Conservation (phyloP, 2,888 invertebrate genomes). For the Syritta pipiens region DNA sequence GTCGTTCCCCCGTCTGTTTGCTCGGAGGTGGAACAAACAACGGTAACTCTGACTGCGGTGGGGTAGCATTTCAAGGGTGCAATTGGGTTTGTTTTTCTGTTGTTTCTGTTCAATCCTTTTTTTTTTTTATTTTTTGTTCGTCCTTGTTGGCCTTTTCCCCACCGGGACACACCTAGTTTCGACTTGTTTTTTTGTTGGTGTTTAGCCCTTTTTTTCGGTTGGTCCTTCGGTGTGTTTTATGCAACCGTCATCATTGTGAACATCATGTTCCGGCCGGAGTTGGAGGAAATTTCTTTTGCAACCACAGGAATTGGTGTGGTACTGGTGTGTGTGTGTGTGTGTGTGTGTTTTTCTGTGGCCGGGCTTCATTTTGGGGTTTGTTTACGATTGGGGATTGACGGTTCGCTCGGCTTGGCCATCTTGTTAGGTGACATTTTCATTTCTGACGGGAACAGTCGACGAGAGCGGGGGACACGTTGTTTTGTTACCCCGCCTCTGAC, state of each 20-base stretch:
- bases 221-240: conserved; percentile 49
- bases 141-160: conserved; percentile 53
- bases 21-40: conserved; percentile 38
- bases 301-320: conserved; percentile 35
- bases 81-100: conserved; percentile 62
- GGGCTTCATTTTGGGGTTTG: conserved; percentile 58
- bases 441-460: conserved; percentile 36
- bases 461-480: not conserved
- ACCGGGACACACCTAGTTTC: conserved; percentile 61
- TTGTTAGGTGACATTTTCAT: conserved; percentile 60
- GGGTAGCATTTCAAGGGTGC: conserved; percentile 55
- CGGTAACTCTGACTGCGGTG: conserved; percentile 10
- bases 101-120: conserved; percentile 21
- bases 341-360: conserved; percentile 23
- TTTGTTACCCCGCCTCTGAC: conserved; percentile 15
- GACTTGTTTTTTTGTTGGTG: conserved; percentile 24
- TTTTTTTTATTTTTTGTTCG: conserved; percentile 10
- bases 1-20: no score
- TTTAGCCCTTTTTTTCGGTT: conserved; percentile 46
- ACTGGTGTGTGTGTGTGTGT: conserved; percentile 2
- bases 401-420: conserved; percentile 48
- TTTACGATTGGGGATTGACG: conserved; percentile 56
- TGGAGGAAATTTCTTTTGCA: conserved; percentile 47
- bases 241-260: conserved; percentile 62
- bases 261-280: conserved; percentile 43